Percentiles rank a stretch among this genome's conserved stretches.
Evolutionary conservation across 2,113 vertebrate genomes (phyloP).

Genomic region (Sylvilagus bachmani): DNA sequence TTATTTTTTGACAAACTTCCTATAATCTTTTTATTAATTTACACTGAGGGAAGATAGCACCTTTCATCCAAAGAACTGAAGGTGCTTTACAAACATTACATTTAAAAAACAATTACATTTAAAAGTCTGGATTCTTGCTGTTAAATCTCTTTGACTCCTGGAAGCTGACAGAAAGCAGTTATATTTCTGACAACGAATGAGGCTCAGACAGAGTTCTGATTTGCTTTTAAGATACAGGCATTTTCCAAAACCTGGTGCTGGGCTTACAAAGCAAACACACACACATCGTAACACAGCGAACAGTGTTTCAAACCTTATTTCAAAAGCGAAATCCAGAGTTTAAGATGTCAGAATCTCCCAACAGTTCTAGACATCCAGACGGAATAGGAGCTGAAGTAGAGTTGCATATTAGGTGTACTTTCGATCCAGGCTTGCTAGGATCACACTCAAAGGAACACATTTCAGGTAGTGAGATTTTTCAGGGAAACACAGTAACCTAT

Average conservation of each 20-base stretch:
- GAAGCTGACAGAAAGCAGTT: conserved; percentile 65
- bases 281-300: conserved; percentile 72
- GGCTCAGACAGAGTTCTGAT: conserved; percentile 64
- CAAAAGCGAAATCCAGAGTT: conserved; percentile 74
- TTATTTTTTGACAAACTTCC: conserved; percentile 81
- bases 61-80: conserved; percentile 79
- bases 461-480: conserved; percentile 68
- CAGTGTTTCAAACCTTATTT: conserved; percentile 71
- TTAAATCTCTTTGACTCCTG: conserved; percentile 73
- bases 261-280: conserved; percentile 73
- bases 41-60: conserved; percentile 80
- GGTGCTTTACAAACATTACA: conserved; percentile 83
- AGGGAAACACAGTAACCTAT: conserved; percentile 62
- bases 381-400: conserved; percentile 68
- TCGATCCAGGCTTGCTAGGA: conserved; percentile 68
- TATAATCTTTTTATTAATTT: conserved; percentile 84
- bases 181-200: conserved; percentile 70
- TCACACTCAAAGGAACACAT: conserved; percentile 64
- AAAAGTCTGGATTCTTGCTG: conserved; percentile 77
- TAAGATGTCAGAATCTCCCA: conserved; percentile 70
- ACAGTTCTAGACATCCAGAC: conserved; percentile 74
- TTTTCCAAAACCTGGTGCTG: conserved; percentile 72
- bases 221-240: conserved; percentile 76
- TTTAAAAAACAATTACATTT: conserved; percentile 81
- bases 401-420: conserved; percentile 65